A percentile compares a stretch with the other conserved stretches of the same genome.
phyloP scores from a whole-genome alignment of 2,888 invertebrate genomes.

The Thysanoteuthis rhombus region DNA sequence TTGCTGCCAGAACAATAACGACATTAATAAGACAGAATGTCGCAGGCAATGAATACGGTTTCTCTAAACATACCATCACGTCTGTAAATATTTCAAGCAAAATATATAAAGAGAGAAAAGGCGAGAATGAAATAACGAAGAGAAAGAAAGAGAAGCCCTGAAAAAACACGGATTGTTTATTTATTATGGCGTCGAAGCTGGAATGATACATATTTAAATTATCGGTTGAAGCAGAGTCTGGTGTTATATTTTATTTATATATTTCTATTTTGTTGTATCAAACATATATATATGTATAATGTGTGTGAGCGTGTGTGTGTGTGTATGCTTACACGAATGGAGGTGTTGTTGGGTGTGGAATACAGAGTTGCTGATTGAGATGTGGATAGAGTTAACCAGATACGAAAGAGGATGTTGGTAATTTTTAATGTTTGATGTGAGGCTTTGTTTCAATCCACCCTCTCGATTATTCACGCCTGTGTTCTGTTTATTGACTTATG shows the following conservation, averaged over 20 bases:
- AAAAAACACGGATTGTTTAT: slow-evolving; percentile 12
- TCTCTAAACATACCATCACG: slow-evolving; percentile 12
- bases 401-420: background rate
- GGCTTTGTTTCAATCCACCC: background rate
- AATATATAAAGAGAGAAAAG: background rate
- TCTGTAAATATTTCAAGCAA: background rate
- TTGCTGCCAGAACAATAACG: background rate
- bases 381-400: background rate
- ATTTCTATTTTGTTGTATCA: background rate
- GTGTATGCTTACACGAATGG: too few relatives aligned
- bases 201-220: slow-evolving; percentile 12
- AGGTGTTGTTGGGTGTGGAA: background rate
- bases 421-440: background rate
- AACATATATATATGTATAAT: background rate
- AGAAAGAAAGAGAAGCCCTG: background rate
- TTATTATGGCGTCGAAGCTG: background rate
- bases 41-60: background rate
- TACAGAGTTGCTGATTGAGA: background rate
- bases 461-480: background rate
- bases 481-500: background rate
- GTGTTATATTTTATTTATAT: background rate
- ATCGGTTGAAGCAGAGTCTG: background rate
- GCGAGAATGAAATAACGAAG: background rate
- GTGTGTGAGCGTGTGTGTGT: background rate
- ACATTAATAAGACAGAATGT: slow-evolving; percentile 12